These are phyloP conservation scores for Ornithorhynchus anatinus DNA, from an alignment of 2,113 vertebrate species.

Conservation along the genomic window DNA sequence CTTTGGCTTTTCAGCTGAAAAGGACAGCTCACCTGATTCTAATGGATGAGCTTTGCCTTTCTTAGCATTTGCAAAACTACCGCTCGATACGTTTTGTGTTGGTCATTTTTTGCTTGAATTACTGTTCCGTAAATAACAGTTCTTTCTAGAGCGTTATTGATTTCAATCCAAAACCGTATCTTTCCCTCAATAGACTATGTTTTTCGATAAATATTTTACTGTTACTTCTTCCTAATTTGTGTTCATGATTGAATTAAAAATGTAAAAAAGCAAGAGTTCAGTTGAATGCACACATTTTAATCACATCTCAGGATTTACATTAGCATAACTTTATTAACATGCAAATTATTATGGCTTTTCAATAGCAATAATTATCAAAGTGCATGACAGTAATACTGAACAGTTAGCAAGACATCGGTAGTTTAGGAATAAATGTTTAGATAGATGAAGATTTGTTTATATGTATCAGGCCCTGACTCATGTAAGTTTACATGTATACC, in stretches of 20 bases:
- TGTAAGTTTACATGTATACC: no score
- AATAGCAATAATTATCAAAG: background rate
- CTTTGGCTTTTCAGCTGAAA: background rate
- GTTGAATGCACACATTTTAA: background rate
- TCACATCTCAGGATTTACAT: background rate
- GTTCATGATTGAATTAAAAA: conserved; percentile 8
- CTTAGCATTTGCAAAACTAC: background rate
- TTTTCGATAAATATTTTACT: conserved; percentile 21
- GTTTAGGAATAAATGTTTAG: no score
- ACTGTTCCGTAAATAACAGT: background rate
- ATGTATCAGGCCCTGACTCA: no score
- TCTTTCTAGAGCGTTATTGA: background rate
- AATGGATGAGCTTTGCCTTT: background rate
- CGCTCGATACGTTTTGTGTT: background rate
- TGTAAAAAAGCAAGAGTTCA: background rate
- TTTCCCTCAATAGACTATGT: conserved; percentile 8
- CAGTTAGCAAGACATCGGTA: no score
- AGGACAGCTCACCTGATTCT: background rate
- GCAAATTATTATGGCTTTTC: background rate
- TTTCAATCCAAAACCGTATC: conserved; percentile 7
- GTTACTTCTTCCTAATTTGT: conserved; percentile 19
- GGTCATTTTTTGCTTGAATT: background rate
- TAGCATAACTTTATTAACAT: background rate
- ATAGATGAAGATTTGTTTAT: no score
- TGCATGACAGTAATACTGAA: background rate